Base-by-base conservation (phyloP, 1,140 invertebrate species). In the Danaus melanippus region DNA sequence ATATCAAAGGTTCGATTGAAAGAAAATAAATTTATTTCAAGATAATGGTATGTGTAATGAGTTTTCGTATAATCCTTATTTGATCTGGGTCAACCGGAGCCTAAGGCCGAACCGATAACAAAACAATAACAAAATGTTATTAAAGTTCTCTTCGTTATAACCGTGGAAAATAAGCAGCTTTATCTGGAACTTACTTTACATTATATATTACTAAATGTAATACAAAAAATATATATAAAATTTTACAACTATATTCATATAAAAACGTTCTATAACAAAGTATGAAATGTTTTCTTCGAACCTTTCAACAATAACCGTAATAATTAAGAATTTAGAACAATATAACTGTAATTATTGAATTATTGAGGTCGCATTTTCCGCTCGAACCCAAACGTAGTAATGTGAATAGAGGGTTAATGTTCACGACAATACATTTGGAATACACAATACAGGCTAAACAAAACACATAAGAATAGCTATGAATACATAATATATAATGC, bases 91-190 rank as follows among this genome's bases (percentile, higher is more conserved):
- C 58, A 58, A 46, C 51, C 48, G 48, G 42, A 42, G 53, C 48
- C 54, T 21, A 8, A 47, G 58, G 40, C 57, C 54, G 47, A 59
- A 50, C 50, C 56, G 53, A 66, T 66, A 57, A 46, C 60, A 60
- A 60, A 60, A 62, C 64, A 66, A 66, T 58, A 62, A 63, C 57
- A 62, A 59, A 59, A 58, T 42, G 56, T 62, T 62, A 58, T 62
- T 66, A 66, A 66, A 62, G 49, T 62, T 65, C 58, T 41, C 42
- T 17, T 53, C 50, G 50, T 41, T 50, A 50, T 46, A 46, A 49
- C 44, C 41, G 9, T n/a, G 46, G 40, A 45, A 48, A 52, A 42
- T 56, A 42, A 42, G 45, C 21, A 32, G 21, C 56, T 39, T 50
- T 58, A 32, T 58, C 48, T 56, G 17, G 12, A 17, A 46, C 12